These are phyloP conservation scores for Sinopyrophorus schimmeli DNA, from an alignment of 2,888 invertebrate genomes.

Conservation along the genomic window DNA sequence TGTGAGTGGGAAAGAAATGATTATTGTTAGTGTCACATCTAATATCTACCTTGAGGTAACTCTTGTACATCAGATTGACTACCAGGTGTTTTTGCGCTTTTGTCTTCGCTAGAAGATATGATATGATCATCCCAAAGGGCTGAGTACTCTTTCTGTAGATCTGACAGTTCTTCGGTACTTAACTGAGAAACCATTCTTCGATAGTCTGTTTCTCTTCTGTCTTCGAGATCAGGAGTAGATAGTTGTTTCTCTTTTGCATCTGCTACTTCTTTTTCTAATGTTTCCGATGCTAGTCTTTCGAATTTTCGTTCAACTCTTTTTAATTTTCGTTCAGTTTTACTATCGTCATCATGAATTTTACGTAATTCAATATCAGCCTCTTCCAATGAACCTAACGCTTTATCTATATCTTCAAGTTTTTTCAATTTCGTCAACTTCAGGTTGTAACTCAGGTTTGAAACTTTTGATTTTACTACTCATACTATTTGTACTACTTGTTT, in stretches of 20 bases:
- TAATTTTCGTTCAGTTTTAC: constrained; percentile 51
- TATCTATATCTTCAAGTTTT: constrained; percentile 53
- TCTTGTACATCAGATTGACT: constrained; percentile 55
- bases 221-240: constrained; percentile 50
- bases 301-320: constrained; percentile 57
- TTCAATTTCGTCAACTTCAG: constrained; percentile 44
- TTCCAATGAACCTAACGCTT: constrained; percentile 52
- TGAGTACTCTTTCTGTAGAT: constrained; percentile 56
- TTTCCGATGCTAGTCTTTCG: constrained; percentile 59
- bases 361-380: constrained; percentile 40
- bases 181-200: constrained; percentile 58
- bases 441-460: constrained; percentile 12
- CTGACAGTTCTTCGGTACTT: constrained; percentile 58
- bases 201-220: constrained; percentile 54
- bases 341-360: constrained; percentile 27
- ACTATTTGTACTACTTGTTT: constrained; percentile 2
- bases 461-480: not conserved
- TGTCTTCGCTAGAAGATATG: constrained; percentile 54
- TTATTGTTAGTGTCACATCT: constrained; percentile 41
- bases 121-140: constrained; percentile 57
- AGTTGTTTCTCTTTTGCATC: constrained; percentile 45
- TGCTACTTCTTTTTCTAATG: constrained; percentile 48
- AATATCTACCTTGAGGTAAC: constrained; percentile 56
- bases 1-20: constrained; percentile 24
- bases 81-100: constrained; percentile 54